These are phyloP conservation scores for Lycodopsis pacificus DNA, from an alignment of 2,797 vertebrate species.

Conservation along the genomic window DNA sequence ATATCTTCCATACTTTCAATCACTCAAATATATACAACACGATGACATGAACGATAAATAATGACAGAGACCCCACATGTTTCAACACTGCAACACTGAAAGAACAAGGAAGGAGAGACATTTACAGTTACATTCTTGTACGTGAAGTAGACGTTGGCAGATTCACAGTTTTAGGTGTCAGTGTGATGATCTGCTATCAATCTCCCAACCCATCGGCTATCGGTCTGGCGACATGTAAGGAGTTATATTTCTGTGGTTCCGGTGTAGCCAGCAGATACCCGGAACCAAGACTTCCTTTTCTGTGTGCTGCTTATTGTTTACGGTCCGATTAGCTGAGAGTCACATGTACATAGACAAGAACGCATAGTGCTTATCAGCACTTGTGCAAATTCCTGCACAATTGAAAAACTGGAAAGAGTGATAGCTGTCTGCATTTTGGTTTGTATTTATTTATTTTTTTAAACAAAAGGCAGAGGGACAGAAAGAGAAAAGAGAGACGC, in stretches of 20 bases:
- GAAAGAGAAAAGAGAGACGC: constrained; percentile 25
- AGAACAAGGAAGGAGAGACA: background rate
- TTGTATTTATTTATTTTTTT: background rate
- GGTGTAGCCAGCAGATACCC: too few relatives aligned
- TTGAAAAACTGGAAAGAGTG: constrained; percentile 4
- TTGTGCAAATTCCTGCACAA: background rate
- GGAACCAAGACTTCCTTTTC: background rate
- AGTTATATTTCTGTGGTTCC: background rate
- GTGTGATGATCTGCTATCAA: constrained; percentile 19
- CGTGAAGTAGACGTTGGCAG: background rate
- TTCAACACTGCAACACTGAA: background rate
- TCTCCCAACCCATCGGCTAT: background rate
- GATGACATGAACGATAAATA: background rate
- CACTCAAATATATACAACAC: background rate
- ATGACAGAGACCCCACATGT: background rate
- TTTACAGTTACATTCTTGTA: constrained; percentile 8
- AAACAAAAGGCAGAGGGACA: constrained; percentile 5
- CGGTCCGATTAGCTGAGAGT: background rate
- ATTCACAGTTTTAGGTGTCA: constrained; percentile 29
- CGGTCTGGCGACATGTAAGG: background rate
- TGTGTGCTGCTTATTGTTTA: background rate
- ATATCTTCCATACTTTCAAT: background rate
- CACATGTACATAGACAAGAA: too few relatives aligned
- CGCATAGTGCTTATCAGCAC: background rate
- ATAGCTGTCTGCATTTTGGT: constrained; percentile 7